These are phyloP conservation scores for Brachionus rotundiformis DNA, from an alignment of 1,140 invertebrate genomes.

Conservation along the genomic window DNA sequence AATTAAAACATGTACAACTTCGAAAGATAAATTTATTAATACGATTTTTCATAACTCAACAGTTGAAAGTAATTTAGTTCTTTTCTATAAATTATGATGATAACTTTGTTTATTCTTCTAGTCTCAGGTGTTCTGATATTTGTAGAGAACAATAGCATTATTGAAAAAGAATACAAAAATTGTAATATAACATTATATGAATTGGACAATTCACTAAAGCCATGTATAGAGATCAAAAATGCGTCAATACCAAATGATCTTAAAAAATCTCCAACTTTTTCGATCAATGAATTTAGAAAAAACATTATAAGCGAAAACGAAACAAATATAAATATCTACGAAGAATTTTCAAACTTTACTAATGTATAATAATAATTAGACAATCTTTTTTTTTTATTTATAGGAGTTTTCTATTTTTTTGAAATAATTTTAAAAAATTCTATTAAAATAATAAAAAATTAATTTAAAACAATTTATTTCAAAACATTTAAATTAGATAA, in stretches of 20 bases:
- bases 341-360: not conserved
- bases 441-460: not conserved
- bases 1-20: not conserved
- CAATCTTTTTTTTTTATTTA: too few relatives aligned
- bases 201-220: not conserved
- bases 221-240: not conserved
- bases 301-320: not conserved
- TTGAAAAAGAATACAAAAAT: constrained; percentile 36
- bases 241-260: not conserved
- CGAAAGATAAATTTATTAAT: not conserved
- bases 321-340: not conserved
- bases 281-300: not conserved
- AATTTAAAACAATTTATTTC: not conserved
- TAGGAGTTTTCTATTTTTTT: too few relatives aligned
- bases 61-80: not conserved
- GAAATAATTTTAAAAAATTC: not conserved
- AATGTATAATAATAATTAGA: not conserved
- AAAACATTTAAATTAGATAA: not conserved
- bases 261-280: not conserved
- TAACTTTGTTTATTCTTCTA: not conserved
- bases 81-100: not conserved
- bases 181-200: not conserved
- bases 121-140: not conserved
- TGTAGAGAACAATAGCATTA: not conserved
- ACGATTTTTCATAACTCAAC: not conserved